Conservation (phyloP, 2,797 vertebrate species). For the Natrix natrix region DNA sequence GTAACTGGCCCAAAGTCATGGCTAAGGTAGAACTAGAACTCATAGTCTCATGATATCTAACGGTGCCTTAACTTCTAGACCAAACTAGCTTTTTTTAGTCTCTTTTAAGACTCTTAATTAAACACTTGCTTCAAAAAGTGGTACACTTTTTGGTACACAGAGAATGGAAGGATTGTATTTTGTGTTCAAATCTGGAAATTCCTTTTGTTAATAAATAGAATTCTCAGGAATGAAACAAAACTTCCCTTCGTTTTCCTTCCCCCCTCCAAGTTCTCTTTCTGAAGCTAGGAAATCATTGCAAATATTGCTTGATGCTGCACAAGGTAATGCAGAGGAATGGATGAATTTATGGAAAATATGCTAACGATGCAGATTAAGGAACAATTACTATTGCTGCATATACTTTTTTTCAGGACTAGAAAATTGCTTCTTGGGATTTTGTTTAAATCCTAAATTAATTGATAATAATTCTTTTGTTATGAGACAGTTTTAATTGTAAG, state of each 20-base stretch:
- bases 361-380: not conserved
- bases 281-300: not conserved
- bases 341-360: not conserved
- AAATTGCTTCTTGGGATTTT: not conserved
- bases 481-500: not conserved
- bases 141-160: not conserved
- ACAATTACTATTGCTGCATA: not conserved
- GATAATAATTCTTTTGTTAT: not conserved
- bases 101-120: not conserved
- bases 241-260: not conserved
- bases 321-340: not conserved
- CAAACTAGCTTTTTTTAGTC: not conserved
- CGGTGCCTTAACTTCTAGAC: not conserved
- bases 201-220: not conserved
- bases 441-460: not conserved
- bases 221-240: not conserved
- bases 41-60: not conserved
- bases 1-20: not conserved
- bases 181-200: not conserved
- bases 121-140: not conserved
- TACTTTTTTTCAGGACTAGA: not conserved
- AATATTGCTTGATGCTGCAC: not conserved
- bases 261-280: too few relatives aligned
- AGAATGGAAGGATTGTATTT: not conserved
- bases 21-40: not conserved